Base-by-base conservation (phyloP, 2,113 vertebrate species). In the Mormyrus iriodes region DNA sequence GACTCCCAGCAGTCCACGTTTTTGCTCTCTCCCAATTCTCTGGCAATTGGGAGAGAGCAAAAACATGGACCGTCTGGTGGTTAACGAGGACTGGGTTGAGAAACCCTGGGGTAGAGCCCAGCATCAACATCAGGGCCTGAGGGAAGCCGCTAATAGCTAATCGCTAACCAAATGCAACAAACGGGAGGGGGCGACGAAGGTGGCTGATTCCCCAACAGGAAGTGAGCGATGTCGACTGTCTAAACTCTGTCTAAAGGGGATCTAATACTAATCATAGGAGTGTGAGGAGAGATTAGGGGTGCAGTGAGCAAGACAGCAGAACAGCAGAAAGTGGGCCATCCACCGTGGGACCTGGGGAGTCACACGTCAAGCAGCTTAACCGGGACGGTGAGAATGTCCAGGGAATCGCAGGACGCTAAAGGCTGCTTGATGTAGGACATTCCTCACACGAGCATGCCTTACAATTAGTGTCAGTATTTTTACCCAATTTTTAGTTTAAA, bases 91-190 rank as follows among this genome's bases (percentile, higher is more conserved):
- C n/a, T n/a, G n/a, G n/a, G n/a, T n/a, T n/a, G n/a, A n/a, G n/a
- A n/a, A n/a, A n/a, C n/a, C n/a, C n/a, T 90, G 91, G 90, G 92
- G 91, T 21, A 7, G 61, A 55, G 58, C 86, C 79, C 91, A 92
- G 87, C 42, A 19, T 85, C 52, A 89, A 51, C 85, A 31, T 31
- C 31, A 39, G 17, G 51, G 31, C n/a, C 85, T 31, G 48, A 49
- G 42, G 83, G 48, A 13, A 49, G 24, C 48, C n/a, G 10, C 83
- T 85, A 49, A 46, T 85, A 1, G 24, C 49, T n/a, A 76, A 76
- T 39, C 31, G 84, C 24, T 49, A 86, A 35, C 44, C 19, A 27
- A 17, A 51, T 49, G 7, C 24, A 0, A 31, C 49, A 35, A 51
- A 53, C 49, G 13, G 44, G 8, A 3, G 76, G 44, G 1, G 15